Base-by-base conservation (phyloP, 2,113 vertebrate genomes). In the Crotalus helleri region DNA sequence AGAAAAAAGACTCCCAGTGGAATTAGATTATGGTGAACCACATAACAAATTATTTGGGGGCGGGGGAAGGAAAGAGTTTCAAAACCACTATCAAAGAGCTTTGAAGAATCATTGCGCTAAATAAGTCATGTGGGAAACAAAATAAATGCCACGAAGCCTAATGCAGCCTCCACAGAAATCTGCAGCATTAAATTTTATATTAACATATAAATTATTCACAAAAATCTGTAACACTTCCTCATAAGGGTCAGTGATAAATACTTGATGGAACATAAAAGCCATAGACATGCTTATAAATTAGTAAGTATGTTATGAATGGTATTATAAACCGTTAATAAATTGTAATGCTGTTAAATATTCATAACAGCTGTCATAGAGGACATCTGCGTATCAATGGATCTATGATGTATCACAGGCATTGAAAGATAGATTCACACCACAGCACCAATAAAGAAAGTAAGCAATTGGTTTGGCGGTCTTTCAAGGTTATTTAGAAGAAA, bases 201-300 rank as follows among this genome's bases (percentile, higher is more conserved):
- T 46, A 90, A 91, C 92, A 39, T 39, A n/a, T 74, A 81, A 69
- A 91, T 3, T 17, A 85, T 81, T 91, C 19, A 39, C 11, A 33
- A 39, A 5, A 85, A 54, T 58, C 46, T 94, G 92, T 90, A 93
- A 92, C 92, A 91, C 91, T 55, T 93, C 54, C 55, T 93, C 64
- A 1, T 90, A 90, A 85, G 92, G 91, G 91, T 94, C 91, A 94
- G 88, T 85, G 91, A 90, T 94, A 93, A 94, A 92, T 94, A 92
- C 81, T 93, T 94, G 74, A 92, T 87, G 88, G 44, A 92, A 90
- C 64, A 91, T 90, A 93, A 94, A 94, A 87, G 59, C 64, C 85
- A 88, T 57, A 92, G 89, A 90, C 89, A 91, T 88, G 89, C 59
- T 92, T 91, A 92, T 94, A 91, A 90, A 94, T 92, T 90, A 93